These are phyloP conservation scores for Turritopsis rubra DNA, from an alignment of 30 jellyfish, hydroid and myxozoan genomes.

Conservation along the genomic window DNA sequence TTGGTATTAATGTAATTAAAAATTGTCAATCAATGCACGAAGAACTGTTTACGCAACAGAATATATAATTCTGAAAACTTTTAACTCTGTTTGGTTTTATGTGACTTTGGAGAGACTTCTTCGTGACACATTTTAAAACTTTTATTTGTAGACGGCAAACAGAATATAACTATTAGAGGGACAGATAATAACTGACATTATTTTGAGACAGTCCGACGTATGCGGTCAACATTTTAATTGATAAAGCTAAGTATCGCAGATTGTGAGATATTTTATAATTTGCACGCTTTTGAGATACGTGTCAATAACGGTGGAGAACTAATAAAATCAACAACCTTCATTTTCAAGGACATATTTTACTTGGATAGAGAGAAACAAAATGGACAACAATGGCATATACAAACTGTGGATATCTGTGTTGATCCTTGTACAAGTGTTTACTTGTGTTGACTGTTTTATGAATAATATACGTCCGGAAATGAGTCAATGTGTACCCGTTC, in stretches of 20 bases:
- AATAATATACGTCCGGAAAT: neutral
- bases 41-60: neutral
- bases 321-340: neutral
- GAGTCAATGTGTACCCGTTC: constrained; percentile 39
- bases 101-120: neutral
- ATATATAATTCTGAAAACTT: too few relatives aligned
- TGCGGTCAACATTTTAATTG: neutral
- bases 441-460: neutral
- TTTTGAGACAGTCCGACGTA: neutral
- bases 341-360: neutral
- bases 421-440: neutral
- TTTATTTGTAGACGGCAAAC: neutral
- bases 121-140: neutral
- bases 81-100: neutral
- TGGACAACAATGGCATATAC: neutral
- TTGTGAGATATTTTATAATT: neutral
- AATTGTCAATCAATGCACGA: neutral
- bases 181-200: neutral
- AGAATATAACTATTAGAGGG: neutral
- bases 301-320: neutral
- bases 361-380: neutral
- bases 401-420: neutral
- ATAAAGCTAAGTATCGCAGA: neutral
- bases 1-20: neutral
- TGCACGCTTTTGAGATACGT: neutral